A percentile compares a stretch with the other conserved stretches of the same genome.
Conservation (phyloP, 2,113 vertebrate species). For the Zootoca vivipara region DNA sequence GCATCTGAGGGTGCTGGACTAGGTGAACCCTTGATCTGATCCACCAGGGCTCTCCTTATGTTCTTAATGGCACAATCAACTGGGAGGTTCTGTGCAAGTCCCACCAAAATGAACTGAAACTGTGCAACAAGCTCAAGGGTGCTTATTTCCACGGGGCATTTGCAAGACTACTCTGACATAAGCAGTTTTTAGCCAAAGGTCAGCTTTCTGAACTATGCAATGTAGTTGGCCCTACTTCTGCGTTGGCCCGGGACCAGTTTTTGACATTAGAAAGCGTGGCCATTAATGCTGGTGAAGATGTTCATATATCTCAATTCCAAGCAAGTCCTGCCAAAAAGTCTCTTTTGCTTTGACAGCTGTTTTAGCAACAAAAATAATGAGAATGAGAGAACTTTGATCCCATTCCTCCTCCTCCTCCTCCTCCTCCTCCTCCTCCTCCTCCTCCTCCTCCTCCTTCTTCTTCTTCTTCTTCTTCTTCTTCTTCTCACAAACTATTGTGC, state of each 20-base stretch:
- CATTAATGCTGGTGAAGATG: background rate
- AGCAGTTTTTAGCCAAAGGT: background rate
- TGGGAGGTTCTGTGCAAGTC: background rate
- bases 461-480: background rate
- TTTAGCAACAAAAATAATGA: background rate
- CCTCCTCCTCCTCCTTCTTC: no score
- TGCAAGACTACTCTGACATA: no score
- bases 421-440: background rate
- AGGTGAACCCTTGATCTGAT: background rate
- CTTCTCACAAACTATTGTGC: background rate
- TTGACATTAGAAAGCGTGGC: background rate
- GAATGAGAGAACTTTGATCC: background rate
- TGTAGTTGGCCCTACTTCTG: background rate
- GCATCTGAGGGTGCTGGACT: background rate
- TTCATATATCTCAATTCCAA: background rate
- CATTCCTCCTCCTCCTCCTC: background rate
- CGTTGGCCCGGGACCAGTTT: background rate
- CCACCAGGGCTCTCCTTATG: background rate
- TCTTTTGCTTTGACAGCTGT: slow-evolving; percentile 18
- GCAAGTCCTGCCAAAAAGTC: slow-evolving; percentile 19
- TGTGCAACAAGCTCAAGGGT: background rate
- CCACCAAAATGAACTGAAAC: background rate
- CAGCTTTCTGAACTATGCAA: background rate
- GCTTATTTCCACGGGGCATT: background rate
- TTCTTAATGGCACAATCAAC: background rate